phyloP scores from a whole-genome alignment of 2,113 vertebrate species.

The Cervus canadensis region DNA sequence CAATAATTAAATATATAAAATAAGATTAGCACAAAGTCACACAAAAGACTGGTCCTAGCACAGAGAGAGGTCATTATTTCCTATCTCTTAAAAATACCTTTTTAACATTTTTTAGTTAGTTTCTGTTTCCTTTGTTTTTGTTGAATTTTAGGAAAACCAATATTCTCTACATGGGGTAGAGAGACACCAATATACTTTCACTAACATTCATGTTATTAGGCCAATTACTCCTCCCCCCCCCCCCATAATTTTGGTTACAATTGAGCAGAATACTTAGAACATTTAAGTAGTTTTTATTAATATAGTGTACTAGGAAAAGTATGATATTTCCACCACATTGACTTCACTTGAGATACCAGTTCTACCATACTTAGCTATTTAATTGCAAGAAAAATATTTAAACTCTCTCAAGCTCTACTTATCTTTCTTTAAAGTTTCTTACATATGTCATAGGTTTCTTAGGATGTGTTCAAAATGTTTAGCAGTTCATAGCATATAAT shows the following conservation, averaged over 20 bases:
- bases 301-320: neutral
- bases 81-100: neutral
- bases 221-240: neutral
- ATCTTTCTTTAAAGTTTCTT: neutral
- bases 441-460: neutral
- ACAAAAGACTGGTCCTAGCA: neutral
- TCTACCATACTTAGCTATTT: neutral
- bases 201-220: neutral
- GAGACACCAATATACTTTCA: neutral
- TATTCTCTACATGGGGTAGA: neutral
- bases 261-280: neutral
- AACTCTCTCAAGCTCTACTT: neutral
- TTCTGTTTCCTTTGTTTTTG: neutral
- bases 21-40: neutral
- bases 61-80: neutral
- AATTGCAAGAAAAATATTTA: neutral
- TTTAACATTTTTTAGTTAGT: neutral
- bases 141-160: neutral
- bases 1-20: neutral
- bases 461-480: neutral
- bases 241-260: neutral
- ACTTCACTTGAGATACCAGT: neutral
- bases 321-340: neutral
- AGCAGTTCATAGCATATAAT: neutral
- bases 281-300: neutral